Base-by-base conservation (phyloP, 2,797 vertebrate species). In the Ctenopoma kingsleyae region DNA sequence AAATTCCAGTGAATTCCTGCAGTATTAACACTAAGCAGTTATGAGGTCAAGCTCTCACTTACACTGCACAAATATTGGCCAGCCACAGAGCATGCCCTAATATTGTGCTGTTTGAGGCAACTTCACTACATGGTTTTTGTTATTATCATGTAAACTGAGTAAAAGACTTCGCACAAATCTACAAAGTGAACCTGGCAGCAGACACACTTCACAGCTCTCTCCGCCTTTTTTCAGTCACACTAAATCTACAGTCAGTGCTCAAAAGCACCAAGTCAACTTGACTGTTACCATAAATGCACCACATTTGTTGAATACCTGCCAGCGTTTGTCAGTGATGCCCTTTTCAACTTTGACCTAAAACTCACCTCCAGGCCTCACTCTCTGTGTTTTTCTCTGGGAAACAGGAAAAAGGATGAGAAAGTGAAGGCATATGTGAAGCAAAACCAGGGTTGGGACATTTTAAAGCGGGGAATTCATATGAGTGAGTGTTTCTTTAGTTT, bases 271-370 rank as follows among this genome's bases (percentile, higher is more conserved):
- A 85, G 83, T 80, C 69, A 76, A 81, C 71, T 70, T 7, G 22
- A 71, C 68, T 84, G 84, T 89, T 92, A 89, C 89, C 83, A 67
- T 82, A 55, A 87, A 89, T 46, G 67, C 71, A 38, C 60, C 44
- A n/a, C 81, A 59, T 81, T 89, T 74, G 71, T 87, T 92, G 85
- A 93, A 90, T 89, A 84, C 89, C 86, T 92, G 91, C 87, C 86
- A 89, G 79, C 55, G 71, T 84, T 89, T 90, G 85, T 82, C 38
- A 87, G 57, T 25, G 19, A 54, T 69, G 88, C 68, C 91, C 87
- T 88, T 90, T 93, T 93, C 87, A 93, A 91, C 92, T 90, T 84
- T 94, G 93, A 93, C 94, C 92, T 91, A 82, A 88, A 91, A 83
- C 89, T 93, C 90, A 92, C 92, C 92, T 88, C 80, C 65, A 71